These are phyloP conservation scores for Cariama cristata DNA, from an alignment of 2,113 vertebrate species.

Conservation along the genomic window DNA sequence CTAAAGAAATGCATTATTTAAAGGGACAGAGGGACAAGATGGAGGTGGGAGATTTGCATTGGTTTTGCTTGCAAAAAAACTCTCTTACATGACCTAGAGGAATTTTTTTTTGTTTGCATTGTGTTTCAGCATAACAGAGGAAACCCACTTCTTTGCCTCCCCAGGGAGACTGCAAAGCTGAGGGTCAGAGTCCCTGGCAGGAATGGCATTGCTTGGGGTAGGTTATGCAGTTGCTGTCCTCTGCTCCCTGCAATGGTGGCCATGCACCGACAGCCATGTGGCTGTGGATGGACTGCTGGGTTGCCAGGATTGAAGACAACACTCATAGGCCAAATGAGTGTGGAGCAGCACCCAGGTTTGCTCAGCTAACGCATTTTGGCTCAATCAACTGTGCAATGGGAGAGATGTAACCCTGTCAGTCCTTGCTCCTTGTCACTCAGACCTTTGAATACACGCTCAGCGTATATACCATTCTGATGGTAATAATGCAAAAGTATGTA, in stretches of 20 bases:
- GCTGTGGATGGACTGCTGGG: background rate
- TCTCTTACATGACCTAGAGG: background rate
- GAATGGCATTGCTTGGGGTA: background rate
- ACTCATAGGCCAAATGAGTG: background rate
- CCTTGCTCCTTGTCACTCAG: background rate
- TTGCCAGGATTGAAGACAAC: background rate
- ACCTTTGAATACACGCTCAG: background rate
- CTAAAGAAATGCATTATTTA: background rate
- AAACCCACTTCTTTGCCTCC: background rate
- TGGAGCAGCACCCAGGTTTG: background rate
- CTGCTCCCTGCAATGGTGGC: background rate
- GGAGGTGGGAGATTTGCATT: background rate
- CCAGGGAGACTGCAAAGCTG: background rate
- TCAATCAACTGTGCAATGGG: background rate
- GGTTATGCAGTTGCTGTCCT: background rate
- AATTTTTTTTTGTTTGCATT: background rate
- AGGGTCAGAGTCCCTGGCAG: background rate
- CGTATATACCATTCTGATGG: background rate
- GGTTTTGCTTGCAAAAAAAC: background rate
- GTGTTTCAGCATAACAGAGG: background rate
- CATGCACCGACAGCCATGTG: background rate
- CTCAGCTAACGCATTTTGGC: background rate
- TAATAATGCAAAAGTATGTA: background rate
- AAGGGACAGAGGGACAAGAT: background rate
- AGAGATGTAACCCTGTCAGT: background rate